These are phyloP conservation scores for Nemoura dubitans DNA, from an alignment of 2,888 invertebrate species.

Conservation along the genomic window DNA sequence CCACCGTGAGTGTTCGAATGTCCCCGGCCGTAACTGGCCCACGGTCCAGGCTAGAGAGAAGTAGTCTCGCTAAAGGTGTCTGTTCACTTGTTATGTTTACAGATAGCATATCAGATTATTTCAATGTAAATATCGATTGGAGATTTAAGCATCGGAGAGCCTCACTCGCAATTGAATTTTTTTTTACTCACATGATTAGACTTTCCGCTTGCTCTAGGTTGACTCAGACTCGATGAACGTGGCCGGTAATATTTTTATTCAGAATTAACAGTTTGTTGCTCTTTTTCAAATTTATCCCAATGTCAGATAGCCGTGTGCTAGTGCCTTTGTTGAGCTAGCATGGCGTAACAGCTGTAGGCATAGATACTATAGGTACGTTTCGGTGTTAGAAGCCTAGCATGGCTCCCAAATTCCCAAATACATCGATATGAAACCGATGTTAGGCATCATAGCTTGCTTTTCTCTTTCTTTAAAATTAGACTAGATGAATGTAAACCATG, in stretches of 20 bases:
- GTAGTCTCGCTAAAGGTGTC: background rate
- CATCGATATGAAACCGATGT: background rate
- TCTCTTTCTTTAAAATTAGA: background rate
- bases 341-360: background rate
- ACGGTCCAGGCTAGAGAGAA: no score
- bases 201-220: background rate
- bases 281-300: background rate
- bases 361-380: background rate
- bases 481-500: background rate
- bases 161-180: background rate
- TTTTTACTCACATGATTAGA: background rate
- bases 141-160: background rate
- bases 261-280: background rate
- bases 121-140: background rate
- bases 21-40: background rate
- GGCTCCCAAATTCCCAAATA: background rate
- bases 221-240: background rate
- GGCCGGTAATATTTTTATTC: background rate
- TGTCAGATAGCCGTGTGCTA: background rate
- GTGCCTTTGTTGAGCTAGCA: background rate
- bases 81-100: background rate
- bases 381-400: background rate
- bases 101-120: background rate
- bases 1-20: constrained; percentile 76
- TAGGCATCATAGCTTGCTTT: background rate